Evolutionary conservation across 2,113 vertebrate genomes (phyloP), one percentile per base, ranked within the genome.

Genomic region (Egretta garzetta): DNA sequence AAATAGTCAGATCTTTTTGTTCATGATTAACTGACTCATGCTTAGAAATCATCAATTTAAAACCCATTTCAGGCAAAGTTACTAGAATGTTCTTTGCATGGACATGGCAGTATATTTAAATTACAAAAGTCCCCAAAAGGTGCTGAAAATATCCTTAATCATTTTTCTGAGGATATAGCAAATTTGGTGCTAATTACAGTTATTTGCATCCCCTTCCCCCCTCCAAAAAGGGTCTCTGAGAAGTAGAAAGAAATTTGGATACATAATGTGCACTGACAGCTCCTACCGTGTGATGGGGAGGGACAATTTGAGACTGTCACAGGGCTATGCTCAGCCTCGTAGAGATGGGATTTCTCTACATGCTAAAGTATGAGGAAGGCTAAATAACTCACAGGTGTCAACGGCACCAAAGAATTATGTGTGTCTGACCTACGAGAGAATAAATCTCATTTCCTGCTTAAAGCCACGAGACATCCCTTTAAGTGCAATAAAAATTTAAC

Each of bases 301-400:
- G 90, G 86, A 70, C 73, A n/a, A 95, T 95, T 87, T 84, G 90
- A 93, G 92, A 95, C 96, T 88, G 52, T 47, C 70, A 93, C 88
- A 93, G 80, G 94, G 89, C 94, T 93, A 18, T 1, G 64, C 90
- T 97, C 83, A 88, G 95, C 85, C 68, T 97, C 89, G 60, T 85
- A 83, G 94, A 95, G 70, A 91, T 92, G 94, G 81, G 96, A 90
- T 93, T 96, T 96, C 88, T 93, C 95, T 94, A 91, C 92, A 96
- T 96, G 87, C 37, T 94, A 47, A 97, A 88, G 93, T 85, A 30
- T 66, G 75, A 92, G 93, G 95, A 97, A 92, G 33, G 81, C 97
- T 98, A 97, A 98, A 97, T 97, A 98, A 97, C 98, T 97, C 97
- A 96, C 97, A 97, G 97, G 97, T 97, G 97, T 97, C 98, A 96